Evolutionary conservation across 2,888 invertebrate species (phyloP).

Genomic region (Leptopilina drosophilae): DNA sequence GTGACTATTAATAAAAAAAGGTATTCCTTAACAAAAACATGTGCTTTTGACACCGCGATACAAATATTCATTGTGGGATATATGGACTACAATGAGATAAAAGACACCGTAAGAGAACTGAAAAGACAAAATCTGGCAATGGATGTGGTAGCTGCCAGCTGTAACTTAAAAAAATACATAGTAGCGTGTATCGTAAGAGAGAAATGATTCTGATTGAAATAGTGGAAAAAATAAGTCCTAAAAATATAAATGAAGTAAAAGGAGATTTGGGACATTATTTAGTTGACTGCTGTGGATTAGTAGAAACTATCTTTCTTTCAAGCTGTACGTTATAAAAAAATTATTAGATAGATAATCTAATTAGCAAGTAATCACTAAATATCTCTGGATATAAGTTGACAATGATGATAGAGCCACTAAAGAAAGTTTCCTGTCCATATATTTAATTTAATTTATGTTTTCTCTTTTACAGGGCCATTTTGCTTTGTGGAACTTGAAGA

Average conservation of each 20-base stretch:
- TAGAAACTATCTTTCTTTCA: neutral
- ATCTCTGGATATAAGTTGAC: neutral
- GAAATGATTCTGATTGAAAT: neutral
- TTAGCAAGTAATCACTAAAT: neutral
- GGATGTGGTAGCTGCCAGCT: neutral
- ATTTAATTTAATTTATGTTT: neutral
- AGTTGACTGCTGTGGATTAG: constrained; percentile 2
- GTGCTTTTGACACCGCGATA: constrained; percentile 2
- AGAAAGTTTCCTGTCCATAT: neutral
- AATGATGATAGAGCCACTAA: neutral
- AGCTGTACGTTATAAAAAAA: constrained; percentile 4
- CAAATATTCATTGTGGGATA: neutral
- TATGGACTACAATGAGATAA: neutral
- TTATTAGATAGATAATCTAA: neutral
- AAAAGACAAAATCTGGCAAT: neutral
- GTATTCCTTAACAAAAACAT: neutral
- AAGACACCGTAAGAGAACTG: neutral
- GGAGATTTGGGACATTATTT: neutral
- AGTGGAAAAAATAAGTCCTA: neutral
- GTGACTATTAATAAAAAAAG: neutral
- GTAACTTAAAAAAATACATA: neutral
- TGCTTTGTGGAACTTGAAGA: neutral
- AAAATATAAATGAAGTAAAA: neutral
- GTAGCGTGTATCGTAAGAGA: neutral
- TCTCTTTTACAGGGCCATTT: constrained; percentile 12